Base-by-base conservation (phyloP, 2,113 vertebrate species). In the Callithrix jacchus region DNA sequence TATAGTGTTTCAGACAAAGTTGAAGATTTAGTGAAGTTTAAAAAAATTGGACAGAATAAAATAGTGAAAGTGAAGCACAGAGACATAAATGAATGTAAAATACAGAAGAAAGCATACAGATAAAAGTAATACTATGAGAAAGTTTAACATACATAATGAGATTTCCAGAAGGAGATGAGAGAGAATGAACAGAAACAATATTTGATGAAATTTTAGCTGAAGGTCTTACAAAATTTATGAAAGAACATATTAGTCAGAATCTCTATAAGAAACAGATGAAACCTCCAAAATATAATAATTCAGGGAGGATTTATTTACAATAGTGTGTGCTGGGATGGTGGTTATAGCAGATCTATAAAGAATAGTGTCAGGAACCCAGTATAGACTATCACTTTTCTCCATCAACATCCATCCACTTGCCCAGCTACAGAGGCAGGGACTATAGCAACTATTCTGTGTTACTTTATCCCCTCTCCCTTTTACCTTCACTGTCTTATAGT, bases 11-110 rank as follows among this genome's bases (percentile, higher is more conserved):
- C 45, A 83, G 20, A 82, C 20, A 94, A 86, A 92, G 16, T 32
- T 97, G 8, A 89, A 90, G n/a, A 49, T 90, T 90, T 71, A 94
- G 37, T 81, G 18, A 89, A 40, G 23, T 30, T 92, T 82, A 47
- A 61, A 64, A 64, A 64, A 64, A 32, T 64, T 64, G 61, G 61
- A 64, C 61, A 30, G 61, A 64, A 30, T 64, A 64, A 90, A 81
- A 81, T 64, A 87, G 37, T 91, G 10, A 82, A 30, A 91, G 89
- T 61, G 58, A 49, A 86, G 14, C 79, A 70, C 56, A 91, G 70
- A 70, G 8, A 47, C n/a, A 87, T 76, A 87, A 70, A 81, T 93
- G 42, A 91, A 90, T 52, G 47, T 81, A 74, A 92, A 94, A 81
- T 89, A 17, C 6, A 32, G 25, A 71, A 84, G 27, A 79, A 91